These are phyloP conservation scores for Botia almorhae DNA, from an alignment of 2,797 vertebrate species.

Conservation along the genomic window DNA sequence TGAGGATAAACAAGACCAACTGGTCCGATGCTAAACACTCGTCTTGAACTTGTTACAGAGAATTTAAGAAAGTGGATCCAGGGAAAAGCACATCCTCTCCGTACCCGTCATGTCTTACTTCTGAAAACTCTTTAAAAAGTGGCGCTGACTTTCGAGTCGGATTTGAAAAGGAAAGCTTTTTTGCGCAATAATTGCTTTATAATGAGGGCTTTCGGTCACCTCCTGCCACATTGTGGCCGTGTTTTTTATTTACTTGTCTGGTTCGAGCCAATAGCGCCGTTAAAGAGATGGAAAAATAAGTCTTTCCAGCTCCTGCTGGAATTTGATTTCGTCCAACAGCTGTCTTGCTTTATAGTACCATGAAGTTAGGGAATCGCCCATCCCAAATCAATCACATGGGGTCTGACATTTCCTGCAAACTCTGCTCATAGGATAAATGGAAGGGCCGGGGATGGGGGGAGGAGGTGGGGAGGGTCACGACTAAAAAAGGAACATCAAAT, in stretches of 20 bases:
- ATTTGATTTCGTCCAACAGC: constrained; percentile 88
- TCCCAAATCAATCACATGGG: constrained; percentile 84
- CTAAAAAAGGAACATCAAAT: constrained; percentile 79
- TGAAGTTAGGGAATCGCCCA: constrained; percentile 85
- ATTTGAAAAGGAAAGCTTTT: constrained; percentile 71
- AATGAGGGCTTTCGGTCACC: constrained; percentile 83
- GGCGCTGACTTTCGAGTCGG: constrained; percentile 75
- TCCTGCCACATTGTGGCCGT: constrained; percentile 80
- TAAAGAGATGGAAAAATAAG: constrained; percentile 89
- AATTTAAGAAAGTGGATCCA: constrained; percentile 47
- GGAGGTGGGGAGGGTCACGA: constrained; percentile 24
- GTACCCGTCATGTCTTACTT: constrained; percentile 72
- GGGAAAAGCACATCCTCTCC: constrained; percentile 46
- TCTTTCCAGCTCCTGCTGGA: constrained; percentile 82
- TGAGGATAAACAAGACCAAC: constrained; percentile 21
- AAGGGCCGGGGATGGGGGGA: constrained; percentile 47
- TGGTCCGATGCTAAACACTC: constrained; percentile 51
- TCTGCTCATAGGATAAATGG: constrained; percentile 69
- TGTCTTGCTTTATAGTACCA: constrained; percentile 89
- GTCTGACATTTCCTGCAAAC: constrained; percentile 87
- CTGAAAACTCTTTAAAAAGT: constrained; percentile 68
- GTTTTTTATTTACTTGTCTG: constrained; percentile 86
- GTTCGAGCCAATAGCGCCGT: constrained; percentile 80
- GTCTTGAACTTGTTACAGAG: constrained; percentile 68
- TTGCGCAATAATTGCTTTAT: constrained; percentile 85